Conservation (phyloP, 1,140 invertebrate genomes). For the Drosophila ambigua region DNA sequence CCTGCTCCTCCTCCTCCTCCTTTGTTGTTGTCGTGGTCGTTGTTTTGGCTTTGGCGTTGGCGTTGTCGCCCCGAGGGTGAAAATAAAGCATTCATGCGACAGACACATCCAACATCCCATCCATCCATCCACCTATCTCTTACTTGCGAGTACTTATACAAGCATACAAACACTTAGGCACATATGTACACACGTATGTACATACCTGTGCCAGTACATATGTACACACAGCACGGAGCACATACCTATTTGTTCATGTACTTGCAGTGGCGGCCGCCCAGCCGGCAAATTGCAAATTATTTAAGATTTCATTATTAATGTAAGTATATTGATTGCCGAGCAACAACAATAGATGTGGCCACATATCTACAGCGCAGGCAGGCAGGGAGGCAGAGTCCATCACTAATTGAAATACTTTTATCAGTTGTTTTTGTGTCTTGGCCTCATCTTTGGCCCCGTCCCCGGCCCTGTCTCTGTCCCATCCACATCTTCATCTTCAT, state of each 20-base stretch:
- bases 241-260: conserved; percentile 17
- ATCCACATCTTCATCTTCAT: background rate
- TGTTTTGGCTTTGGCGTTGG: conserved; percentile 71
- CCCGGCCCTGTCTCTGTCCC: conserved; percentile 20
- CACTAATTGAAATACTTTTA: conserved; percentile 81
- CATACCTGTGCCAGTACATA: background rate
- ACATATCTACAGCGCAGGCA: background rate
- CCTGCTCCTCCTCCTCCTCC: too few relatives aligned
- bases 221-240: background rate
- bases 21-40: conserved; percentile 11
- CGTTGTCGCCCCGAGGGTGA: conserved; percentile 78
- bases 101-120: conserved; percentile 48
- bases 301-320: conserved; percentile 65
- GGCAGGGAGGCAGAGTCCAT: conserved; percentile 25
- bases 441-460: conserved; percentile 24
- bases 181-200: conserved; percentile 8
- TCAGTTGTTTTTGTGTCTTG: conserved; percentile 52
- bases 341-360: conserved; percentile 21
- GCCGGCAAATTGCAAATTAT: conserved; percentile 66
- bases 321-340: conserved; percentile 46
- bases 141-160: conserved; percentile 6
- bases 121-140: conserved; percentile 10
- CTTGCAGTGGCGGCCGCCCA: conserved; percentile 42
- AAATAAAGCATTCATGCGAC: conserved; percentile 77
- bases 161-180: conserved; percentile 6